These are phyloP conservation scores for Megaptera novaeangliae DNA, from an alignment of 2,113 vertebrate genomes.

Conservation along the genomic window DNA sequence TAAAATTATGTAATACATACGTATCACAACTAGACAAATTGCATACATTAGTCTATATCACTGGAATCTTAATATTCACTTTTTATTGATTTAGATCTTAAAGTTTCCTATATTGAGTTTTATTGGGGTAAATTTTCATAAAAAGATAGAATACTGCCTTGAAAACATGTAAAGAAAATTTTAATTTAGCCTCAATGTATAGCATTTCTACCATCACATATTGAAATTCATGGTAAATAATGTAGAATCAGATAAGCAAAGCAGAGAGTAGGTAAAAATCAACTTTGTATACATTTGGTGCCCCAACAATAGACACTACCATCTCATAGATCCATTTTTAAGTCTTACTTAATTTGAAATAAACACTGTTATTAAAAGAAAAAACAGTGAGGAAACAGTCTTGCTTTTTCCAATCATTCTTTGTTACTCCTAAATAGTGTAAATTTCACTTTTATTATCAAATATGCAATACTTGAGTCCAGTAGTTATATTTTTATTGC, in stretches of 20 bases:
- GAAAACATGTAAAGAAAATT: neutral
- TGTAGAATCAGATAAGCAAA: neutral
- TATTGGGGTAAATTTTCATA: neutral
- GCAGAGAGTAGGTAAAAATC: neutral
- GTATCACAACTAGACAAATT: neutral
- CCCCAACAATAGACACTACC: neutral
- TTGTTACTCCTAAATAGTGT: neutral
- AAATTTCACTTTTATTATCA: neutral
- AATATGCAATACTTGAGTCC: neutral
- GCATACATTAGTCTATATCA: neutral
- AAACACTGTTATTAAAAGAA: neutral
- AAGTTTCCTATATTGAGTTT: neutral
- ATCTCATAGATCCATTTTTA: neutral
- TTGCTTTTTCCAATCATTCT: neutral
- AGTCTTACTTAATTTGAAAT: conserved; percentile 3
- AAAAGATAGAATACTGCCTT: neutral
- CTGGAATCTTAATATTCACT: neutral
- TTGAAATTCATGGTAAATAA: neutral
- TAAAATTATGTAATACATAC: neutral
- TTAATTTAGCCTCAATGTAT: neutral
- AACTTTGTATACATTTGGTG: neutral
- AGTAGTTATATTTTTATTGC: neutral
- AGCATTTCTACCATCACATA: neutral
- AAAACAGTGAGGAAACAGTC: neutral
- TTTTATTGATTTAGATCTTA: neutral